Evolutionary conservation across 2,113 vertebrate species (phyloP).

Genomic region (Vulpes vulpes): DNA sequence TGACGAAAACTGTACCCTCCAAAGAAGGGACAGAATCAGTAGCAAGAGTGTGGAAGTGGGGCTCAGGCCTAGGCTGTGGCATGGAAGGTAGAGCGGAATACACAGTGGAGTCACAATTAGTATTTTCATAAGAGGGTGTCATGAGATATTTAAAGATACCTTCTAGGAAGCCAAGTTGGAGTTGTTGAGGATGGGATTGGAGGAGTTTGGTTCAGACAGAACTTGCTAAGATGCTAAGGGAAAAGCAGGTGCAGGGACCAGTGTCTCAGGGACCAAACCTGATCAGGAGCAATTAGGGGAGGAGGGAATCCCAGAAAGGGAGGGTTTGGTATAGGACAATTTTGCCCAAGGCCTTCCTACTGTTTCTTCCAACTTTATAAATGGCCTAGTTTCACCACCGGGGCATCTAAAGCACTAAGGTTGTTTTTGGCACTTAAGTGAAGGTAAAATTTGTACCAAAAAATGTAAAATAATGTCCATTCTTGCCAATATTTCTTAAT

Average conservation of each 20-base stretch:
- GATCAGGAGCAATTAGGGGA: not conserved
- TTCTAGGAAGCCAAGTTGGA: not conserved
- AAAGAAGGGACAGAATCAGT: not conserved
- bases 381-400: not conserved
- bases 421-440: not conserved
- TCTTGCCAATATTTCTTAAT: slow-evolving; percentile 42
- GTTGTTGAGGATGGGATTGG: not conserved
- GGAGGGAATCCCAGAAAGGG: not conserved
- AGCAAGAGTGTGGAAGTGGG: too few species aligned
- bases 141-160: not conserved
- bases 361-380: not conserved
- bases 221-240: not conserved
- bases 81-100: not conserved
- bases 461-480: not conserved
- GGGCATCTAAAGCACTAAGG: not conserved
- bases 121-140: not conserved
- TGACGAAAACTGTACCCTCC: not conserved
- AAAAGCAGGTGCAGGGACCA: not conserved
- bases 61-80: not conserved
- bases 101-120: not conserved
- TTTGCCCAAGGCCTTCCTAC: not conserved
- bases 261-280: not conserved
- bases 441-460: slow-evolving; percentile 28
- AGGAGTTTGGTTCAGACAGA: not conserved
- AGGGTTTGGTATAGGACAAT: not conserved